Evolutionary conservation across 1,140 invertebrate species (phyloP).

Genomic region (Hycleus phaleratus): DNA sequence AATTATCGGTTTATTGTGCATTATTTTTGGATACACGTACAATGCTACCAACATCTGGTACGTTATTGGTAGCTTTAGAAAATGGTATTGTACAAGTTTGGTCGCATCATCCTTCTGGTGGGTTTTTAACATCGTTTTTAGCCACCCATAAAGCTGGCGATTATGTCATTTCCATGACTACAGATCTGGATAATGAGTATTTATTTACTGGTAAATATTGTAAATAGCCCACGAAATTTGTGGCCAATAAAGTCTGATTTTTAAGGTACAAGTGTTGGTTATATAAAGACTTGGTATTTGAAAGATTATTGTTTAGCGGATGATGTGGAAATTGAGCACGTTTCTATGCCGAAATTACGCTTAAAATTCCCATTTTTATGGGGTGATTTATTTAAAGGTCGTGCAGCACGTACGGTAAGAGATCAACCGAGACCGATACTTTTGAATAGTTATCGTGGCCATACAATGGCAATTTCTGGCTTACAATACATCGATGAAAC

Average conservation of each 20-base stretch:
- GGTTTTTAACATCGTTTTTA: slow-evolving; percentile 53
- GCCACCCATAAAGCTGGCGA: slow-evolving; percentile 57
- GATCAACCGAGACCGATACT: slow-evolving; percentile 55
- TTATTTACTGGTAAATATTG: slow-evolving; percentile 51
- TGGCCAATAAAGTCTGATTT: not conserved
- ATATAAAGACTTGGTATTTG: slow-evolving; percentile 66
- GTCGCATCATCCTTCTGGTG: slow-evolving; percentile 62
- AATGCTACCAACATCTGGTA: slow-evolving; percentile 41
- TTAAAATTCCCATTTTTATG: slow-evolving; percentile 63
- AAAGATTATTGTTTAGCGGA: slow-evolving; percentile 45
- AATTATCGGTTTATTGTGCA: slow-evolving; percentile 32
- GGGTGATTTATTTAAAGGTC: slow-evolving; percentile 48
- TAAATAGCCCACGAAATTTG: not conserved
- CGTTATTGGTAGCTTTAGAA: slow-evolving; percentile 55
- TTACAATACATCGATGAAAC: slow-evolving; percentile 52
- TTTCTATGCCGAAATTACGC: slow-evolving; percentile 51
- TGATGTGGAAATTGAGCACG: slow-evolving; percentile 28
- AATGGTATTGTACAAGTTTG: slow-evolving; percentile 62
- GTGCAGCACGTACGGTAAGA: slow-evolving; percentile 53
- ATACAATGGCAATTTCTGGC: slow-evolving; percentile 50
- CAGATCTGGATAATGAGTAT: slow-evolving; percentile 56
- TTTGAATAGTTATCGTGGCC: slow-evolving; percentile 56
- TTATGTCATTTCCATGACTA: slow-evolving; percentile 55
- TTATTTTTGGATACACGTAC: slow-evolving; percentile 32
- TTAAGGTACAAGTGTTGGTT: slow-evolving; percentile 53